These are phyloP conservation scores for Meliscaeva auricollis DNA, from an alignment of 2,888 invertebrate genomes.

Conservation along the genomic window DNA sequence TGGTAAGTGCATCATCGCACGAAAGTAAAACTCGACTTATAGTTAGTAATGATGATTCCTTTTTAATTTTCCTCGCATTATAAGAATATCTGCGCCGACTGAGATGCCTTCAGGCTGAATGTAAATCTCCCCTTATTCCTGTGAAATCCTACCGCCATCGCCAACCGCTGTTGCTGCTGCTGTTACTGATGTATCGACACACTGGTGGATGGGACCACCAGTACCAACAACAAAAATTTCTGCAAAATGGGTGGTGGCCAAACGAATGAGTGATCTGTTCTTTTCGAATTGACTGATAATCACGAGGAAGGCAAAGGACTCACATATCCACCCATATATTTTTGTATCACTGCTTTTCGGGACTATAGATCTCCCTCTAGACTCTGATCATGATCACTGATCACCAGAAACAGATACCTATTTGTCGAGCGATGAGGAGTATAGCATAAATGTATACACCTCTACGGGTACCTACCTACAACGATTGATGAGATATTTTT, in stretches of 20 bases:
- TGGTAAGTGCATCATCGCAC: constrained; percentile 62
- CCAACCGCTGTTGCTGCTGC: not conserved
- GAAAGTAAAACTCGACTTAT: constrained; percentile 48
- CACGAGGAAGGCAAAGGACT: constrained; percentile 61
- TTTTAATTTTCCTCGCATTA: constrained; percentile 75
- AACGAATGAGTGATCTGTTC: constrained; percentile 69
- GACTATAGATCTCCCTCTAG: constrained; percentile 54
- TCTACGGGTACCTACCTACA: not conserved
- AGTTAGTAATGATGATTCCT: constrained; percentile 75
- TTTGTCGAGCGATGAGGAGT: constrained; percentile 77
- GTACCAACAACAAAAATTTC: constrained; percentile 45
- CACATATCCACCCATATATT: constrained; percentile 41
- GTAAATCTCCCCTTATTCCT: constrained; percentile 66
- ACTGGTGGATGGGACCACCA: constrained; percentile 40
- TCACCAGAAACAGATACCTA: constrained; percentile 55
- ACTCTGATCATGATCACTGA: constrained; percentile 40
- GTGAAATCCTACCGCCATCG: constrained; percentile 30
- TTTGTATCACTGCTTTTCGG: constrained; percentile 51
- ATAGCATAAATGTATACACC: not conserved
- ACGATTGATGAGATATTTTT: constrained; percentile 82
- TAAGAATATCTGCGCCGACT: constrained; percentile 59
- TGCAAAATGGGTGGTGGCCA: constrained; percentile 74
- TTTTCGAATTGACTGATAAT: constrained; percentile 73
- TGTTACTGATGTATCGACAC: constrained; percentile 63
- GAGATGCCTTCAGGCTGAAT: constrained; percentile 59